Conservation (phyloP, 37 sponge, comb jelly and placozoan genomes). For the Halisarca cf. caerulea region DNA sequence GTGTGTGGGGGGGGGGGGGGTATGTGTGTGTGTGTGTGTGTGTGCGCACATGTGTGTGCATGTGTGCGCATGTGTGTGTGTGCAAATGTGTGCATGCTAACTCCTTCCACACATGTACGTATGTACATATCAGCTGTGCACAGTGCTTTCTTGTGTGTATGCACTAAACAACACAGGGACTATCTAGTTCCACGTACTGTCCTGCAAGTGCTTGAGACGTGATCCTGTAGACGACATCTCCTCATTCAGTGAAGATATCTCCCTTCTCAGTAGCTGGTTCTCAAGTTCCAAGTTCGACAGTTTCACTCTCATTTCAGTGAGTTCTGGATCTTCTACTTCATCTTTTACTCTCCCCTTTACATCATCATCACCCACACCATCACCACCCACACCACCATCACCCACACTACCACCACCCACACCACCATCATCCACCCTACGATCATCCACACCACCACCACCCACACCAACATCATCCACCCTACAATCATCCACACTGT, state of each 20-base stretch:
- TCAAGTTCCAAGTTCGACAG: conserved; percentile 74
- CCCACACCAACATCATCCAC: too few species aligned
- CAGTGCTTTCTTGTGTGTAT: too few species aligned
- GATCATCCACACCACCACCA: too few species aligned
- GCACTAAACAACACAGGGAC: too few species aligned
- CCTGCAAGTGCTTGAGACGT: too few species aligned
- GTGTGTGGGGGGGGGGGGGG: too few species aligned
- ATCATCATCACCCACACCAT: neutral
- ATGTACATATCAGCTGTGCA: neutral
- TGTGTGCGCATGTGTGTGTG: conserved; percentile 25
- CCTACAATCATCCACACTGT: too few species aligned
- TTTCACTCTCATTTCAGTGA: conserved; percentile 22
- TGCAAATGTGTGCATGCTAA: neutral
- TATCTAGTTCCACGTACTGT: too few species aligned
- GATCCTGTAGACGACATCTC: conserved; percentile 34
- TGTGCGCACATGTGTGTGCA: conserved; percentile 6
- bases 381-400: neutral
- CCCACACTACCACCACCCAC: too few species aligned
- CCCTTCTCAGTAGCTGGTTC: conserved; percentile 70
- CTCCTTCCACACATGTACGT: neutral
- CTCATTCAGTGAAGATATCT: conserved; percentile 58
- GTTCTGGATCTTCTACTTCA: neutral
- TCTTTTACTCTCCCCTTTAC: neutral
- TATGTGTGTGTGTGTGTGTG: conserved; percentile 30
- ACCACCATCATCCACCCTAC: too few species aligned